Conservation (phyloP, 2,888 invertebrate species). For the Melikaiella ostensackeni region DNA sequence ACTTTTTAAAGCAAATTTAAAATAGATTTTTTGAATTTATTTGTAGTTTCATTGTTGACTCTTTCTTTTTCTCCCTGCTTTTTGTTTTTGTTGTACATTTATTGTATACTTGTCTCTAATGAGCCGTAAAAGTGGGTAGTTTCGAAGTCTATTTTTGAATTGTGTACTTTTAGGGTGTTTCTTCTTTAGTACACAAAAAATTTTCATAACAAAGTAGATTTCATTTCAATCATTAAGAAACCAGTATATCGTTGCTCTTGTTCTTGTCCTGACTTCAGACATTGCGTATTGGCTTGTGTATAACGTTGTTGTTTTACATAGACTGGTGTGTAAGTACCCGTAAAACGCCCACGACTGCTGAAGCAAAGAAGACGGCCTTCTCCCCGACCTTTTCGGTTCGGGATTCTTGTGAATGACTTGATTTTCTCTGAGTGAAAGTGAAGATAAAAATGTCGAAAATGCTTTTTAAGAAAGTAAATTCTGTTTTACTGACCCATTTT, state of each 20-base stretch:
- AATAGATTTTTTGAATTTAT: too few species aligned
- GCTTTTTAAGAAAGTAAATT: background rate
- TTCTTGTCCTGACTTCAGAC: conserved; percentile 18
- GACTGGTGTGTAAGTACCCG: conserved; percentile 16
- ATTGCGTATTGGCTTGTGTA: conserved; percentile 15
- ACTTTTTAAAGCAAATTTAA: too few species aligned
- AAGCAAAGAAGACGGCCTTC: conserved; percentile 38
- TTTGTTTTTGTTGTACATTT: too few species aligned
- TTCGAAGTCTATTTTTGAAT: too few species aligned
- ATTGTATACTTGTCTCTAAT: too few species aligned
- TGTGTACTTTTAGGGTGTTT: too few species aligned
- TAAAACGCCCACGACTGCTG: conserved; percentile 16
- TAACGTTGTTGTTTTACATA: conserved; percentile 30
- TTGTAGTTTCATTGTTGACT: too few species aligned
- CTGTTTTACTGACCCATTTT: background rate
- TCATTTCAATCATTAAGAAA: too few species aligned
- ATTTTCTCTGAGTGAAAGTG: conserved; percentile 37
- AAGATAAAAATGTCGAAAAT: conserved; percentile 23
- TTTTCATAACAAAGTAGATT: too few species aligned
- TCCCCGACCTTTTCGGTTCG: conserved; percentile 24
- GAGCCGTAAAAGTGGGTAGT: too few species aligned
- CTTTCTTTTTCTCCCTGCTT: too few species aligned
- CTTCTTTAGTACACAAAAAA: too few species aligned
- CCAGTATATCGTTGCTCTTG: conserved; percentile 10
- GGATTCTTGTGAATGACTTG: conserved; percentile 28